Evolutionary conservation across 2,888 invertebrate genomes (phyloP), one percentile per base, ranked within the genome.

Genomic region (Apotomis betuletana): DNA sequence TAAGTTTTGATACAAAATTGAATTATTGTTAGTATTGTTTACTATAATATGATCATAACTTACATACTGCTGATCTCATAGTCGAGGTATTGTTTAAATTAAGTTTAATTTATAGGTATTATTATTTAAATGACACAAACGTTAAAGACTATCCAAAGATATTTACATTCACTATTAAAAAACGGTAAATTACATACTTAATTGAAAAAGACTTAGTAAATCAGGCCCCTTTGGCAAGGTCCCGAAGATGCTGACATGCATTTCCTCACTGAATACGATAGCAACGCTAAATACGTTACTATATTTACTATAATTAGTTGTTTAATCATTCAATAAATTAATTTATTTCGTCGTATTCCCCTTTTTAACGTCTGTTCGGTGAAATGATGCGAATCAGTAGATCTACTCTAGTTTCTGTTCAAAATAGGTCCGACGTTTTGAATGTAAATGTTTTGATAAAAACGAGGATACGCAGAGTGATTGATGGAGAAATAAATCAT

Each of bases 401-500:
- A 55, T 44, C 54, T 65, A 55, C 38, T 13, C 46, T 38, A 54
- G 36, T 60, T 12, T 63, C 9, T 49, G 36, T 51, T 38, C 52
- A 4, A 51, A 55, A 70, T 65, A 49, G 54, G 15, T 69, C 69
- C 68, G 75, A 73, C 74, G 76, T 76, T 79, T 75, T 75, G 80
- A 80, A 82, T 78, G 75, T 68, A 75, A 79, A 78, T 78, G 77
- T 82, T 83, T 80, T 82, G 78, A 76, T 83, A 78, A 69, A 76
- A 78, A 80, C 76, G 75, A 72, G 78, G 55, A 63, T 79, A 75
- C 69, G 74, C 44, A 69, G 60, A 75, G 58, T 78, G 81, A 81
- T 80, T 78, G 80, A 83, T 83, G 74, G 51, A 60, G 73, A 57
- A 64, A 71, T 85, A 85, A 85, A 85, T 85, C 71, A 67, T 62